phyloP scores from a whole-genome alignment of 2,888 invertebrate genomes.

The Ischnura elegans region DNA sequence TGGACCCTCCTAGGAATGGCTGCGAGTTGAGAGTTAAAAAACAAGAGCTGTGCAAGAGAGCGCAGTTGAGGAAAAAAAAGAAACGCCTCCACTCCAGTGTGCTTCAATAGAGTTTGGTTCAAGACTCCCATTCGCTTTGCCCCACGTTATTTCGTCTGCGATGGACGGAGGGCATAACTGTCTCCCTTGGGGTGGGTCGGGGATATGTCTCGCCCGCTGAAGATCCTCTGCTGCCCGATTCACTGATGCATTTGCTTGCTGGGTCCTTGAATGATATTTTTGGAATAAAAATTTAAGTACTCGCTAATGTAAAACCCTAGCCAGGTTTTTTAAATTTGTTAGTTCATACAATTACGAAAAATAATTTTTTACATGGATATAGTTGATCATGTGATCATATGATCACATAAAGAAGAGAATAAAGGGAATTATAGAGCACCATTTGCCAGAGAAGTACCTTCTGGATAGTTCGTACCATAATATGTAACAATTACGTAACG shows the following conservation, averaged over 20 bases:
- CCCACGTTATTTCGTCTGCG: not conserved
- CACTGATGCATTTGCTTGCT: not conserved
- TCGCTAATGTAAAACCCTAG: no score
- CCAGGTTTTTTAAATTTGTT: no score
- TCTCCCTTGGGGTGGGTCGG: not conserved
- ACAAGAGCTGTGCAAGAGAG: not conserved
- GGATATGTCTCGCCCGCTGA: not conserved
- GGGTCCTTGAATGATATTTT: not conserved
- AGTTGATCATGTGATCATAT: no score
- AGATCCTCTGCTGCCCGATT: not conserved
- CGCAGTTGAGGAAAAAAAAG: not conserved
- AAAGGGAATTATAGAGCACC: no score
- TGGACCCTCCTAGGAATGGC: not conserved
- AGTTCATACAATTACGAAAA: no score
- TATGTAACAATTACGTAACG: no score
- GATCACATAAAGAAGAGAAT: no score
- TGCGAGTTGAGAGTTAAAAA: not conserved
- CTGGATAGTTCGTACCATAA: no score
- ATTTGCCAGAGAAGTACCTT: no score
- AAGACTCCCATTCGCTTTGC: not conserved
- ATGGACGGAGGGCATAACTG: not conserved
- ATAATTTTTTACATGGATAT: no score
- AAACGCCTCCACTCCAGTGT: not conserved
- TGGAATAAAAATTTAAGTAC: no score
- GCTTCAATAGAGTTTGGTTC: not conserved